Conservation (phyloP, 1,140 invertebrate species). For the Panonychus citri region DNA sequence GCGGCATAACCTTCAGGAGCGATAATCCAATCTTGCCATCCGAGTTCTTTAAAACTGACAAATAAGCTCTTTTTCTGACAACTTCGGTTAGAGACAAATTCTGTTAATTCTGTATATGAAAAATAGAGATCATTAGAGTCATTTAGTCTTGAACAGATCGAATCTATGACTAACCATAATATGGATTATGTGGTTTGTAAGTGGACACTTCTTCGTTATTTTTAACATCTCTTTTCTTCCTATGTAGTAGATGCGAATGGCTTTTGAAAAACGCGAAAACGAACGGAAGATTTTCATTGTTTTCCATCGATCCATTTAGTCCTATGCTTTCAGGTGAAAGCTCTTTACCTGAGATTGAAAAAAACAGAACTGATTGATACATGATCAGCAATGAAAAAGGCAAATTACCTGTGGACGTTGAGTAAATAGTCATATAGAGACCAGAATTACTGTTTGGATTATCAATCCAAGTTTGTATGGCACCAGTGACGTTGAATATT, state of each 20-base stretch:
- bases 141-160: too few species aligned
- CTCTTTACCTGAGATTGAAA: background rate
- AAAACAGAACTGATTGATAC: slow-evolving; percentile 22
- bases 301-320: background rate
- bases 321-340: background rate
- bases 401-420: background rate
- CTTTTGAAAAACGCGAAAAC: background rate
- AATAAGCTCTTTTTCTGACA: slow-evolving; percentile 78
- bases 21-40: slow-evolving; percentile 89
- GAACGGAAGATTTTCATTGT: background rate
- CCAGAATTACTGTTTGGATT: slow-evolving; percentile 56
- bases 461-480: slow-evolving; percentile 19
- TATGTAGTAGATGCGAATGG: background rate
- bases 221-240: background rate
- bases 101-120: too few species aligned
- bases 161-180: background rate
- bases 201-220: background rate
- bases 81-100: slow-evolving; percentile 21
- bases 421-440: slow-evolving; percentile 57
- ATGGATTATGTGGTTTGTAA: background rate
- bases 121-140: background rate
- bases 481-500: slow-evolving; percentile 14
- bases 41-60: slow-evolving; percentile 64
- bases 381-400: slow-evolving; percentile 24
- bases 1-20: slow-evolving; percentile 86